phyloP scores from a whole-genome alignment of 30 jellyfish, hydroid and myxozoan species.

The Euphysa ruthae region DNA sequence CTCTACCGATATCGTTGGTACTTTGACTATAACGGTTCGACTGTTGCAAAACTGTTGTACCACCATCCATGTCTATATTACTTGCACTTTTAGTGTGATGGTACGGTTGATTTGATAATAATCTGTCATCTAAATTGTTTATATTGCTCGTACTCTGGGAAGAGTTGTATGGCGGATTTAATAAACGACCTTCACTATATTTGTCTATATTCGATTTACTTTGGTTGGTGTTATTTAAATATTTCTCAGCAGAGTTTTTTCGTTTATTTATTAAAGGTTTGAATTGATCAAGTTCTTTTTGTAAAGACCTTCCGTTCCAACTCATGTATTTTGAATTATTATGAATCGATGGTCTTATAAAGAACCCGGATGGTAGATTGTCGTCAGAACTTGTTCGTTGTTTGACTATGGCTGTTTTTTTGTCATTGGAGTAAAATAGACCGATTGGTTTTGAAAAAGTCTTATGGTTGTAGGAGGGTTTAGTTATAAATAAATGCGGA shows the following conservation, averaged over 20 bases:
- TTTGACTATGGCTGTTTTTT: not conserved
- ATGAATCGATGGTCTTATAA: not conserved
- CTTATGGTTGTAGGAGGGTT: not conserved
- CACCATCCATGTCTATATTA: not conserved
- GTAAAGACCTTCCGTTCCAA: constrained; percentile 31
- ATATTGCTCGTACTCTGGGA: too few species aligned
- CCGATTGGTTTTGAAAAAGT: constrained; percentile 35
- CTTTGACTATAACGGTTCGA: not conserved
- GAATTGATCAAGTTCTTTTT: constrained; percentile 2
- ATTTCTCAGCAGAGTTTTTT: not conserved
- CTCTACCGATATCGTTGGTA: not conserved
- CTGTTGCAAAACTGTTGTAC: not conserved
- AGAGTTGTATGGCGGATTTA: too few species aligned
- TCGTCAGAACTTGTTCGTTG: constrained; percentile 4
- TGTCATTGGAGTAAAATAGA: constrained; percentile 4
- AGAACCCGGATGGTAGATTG: constrained; percentile 11
- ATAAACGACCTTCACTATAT: too few species aligned
- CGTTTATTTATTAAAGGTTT: not conserved
- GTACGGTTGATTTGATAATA: too few species aligned
- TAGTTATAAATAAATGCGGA: not conserved
- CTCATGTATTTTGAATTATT: constrained; percentile 14
- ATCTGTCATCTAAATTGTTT: too few species aligned
- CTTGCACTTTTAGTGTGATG: not conserved
- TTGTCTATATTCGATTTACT: too few species aligned
- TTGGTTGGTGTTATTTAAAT: too few species aligned